A percentile compares a stretch with the other conserved stretches of the same genome.
These are phyloP conservation scores for Pseudomyrmex concolor DNA, from an alignment of 1,140 invertebrate genomes.

Conservation along the genomic window DNA sequence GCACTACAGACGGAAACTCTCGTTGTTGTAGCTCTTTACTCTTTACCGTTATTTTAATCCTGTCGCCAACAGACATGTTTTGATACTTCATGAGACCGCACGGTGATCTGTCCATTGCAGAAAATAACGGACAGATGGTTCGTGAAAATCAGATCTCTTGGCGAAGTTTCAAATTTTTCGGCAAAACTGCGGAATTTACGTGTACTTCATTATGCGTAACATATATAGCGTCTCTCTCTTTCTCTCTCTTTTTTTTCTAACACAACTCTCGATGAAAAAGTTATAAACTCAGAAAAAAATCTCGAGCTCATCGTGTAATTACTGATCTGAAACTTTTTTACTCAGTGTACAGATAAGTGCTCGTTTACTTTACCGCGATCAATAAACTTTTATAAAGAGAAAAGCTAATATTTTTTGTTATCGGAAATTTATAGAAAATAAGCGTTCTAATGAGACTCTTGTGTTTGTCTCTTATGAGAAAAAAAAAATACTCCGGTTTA, in stretches of 20 bases:
- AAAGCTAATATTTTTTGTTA: not conserved
- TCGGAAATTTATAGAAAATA: slow-evolving; percentile 52
- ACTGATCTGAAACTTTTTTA: slow-evolving; percentile 54
- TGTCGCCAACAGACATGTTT: slow-evolving; percentile 51
- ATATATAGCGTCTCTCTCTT: too few relatives aligned
- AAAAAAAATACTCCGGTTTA: not conserved
- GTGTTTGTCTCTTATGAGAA: too few relatives aligned
- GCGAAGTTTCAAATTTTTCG: slow-evolving; percentile 21
- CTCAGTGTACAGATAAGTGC: slow-evolving; percentile 23
- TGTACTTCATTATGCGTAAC: not conserved
- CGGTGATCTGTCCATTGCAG: slow-evolving; percentile 31
- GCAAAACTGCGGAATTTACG: slow-evolving; percentile 8
- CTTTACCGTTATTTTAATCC: slow-evolving; percentile 55
- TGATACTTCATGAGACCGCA: slow-evolving; percentile 34
- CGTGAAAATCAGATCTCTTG: slow-evolving; percentile 34
- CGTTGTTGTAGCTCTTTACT: slow-evolving; percentile 35
- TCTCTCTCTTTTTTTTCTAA: not conserved
- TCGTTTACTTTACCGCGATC: not conserved
- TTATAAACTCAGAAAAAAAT: slow-evolving; percentile 2
- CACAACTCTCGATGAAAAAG: not conserved
- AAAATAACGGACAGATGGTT: slow-evolving; percentile 48
- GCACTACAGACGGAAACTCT: slow-evolving; percentile 42
- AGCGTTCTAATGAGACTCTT: slow-evolving; percentile 44
- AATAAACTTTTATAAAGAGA: slow-evolving; percentile 20
- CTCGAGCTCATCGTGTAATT: slow-evolving; percentile 46